Evolutionary conservation across 1,140 invertebrate genomes (phyloP), one percentile per base, ranked within the genome.

Genomic region (Lysiphlebus fabarum): DNA sequence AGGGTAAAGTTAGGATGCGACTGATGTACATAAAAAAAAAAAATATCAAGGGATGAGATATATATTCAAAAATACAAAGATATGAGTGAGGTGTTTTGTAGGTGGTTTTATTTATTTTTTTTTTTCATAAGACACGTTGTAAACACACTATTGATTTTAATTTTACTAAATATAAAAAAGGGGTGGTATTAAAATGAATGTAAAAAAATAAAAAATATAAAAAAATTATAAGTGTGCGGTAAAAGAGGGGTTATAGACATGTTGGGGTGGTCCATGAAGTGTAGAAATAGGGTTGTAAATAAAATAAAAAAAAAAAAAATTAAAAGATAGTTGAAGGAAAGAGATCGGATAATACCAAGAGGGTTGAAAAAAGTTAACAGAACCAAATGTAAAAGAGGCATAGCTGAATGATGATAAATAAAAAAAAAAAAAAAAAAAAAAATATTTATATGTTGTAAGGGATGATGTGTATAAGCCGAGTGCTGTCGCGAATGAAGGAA

Each of bases 141-240:
- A 73, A 17, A 17, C n/a, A 71, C 76, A 79, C 78, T 80, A 80
- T 80, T 80, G 78, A 79, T 80, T 80, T 80, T 80, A 80, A 80
- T 80, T 80, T 80, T 80, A 79, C 38, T 43, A 43, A 43, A 51
- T 36, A n/a, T n/a, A 12, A 51, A 56, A 2, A 26, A 56, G 36
- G 54, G 57, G 51, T 41, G 17, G 59, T 38, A 41, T 8, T 51
- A 12, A 47, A 41, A 53, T 56, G 51, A 58, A 33, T 26, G 59
- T 49, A 34, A 17, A 44, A 61, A 47, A 61, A 53, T 62, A 57
- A 66, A 64, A 59, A 17, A 58, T 50, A 59, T 50, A 40, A 34
- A 34, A 34, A 51, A 12, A 49, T 34, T 49, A 33, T 40, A 43
- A 41, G 54, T 34, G 41, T 42, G n/a, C n/a, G 57, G 56, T 5